phyloP scores from a whole-genome alignment of 1,140 invertebrate species.

The Berghia stephanieae region DNA sequence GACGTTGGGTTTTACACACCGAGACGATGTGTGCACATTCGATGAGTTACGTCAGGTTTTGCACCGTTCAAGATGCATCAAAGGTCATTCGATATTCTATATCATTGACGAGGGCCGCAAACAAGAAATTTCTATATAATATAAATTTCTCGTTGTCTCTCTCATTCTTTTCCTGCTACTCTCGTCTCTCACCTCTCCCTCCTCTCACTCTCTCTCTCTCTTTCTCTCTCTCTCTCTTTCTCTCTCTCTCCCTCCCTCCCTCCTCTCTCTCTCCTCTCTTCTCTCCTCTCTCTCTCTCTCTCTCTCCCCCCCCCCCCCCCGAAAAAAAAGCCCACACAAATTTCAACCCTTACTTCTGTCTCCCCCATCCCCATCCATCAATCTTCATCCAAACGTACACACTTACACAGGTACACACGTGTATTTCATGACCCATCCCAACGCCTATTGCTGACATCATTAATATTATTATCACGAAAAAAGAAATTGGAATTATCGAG shows the following conservation, averaged over 20 bases:
- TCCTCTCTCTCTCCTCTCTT: neutral
- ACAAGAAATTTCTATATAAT: neutral
- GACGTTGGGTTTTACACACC: too few relatives aligned
- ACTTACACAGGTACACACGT: neutral
- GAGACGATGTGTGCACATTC: too few relatives aligned
- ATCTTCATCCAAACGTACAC: neutral
- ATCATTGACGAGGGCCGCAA: neutral
- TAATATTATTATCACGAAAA: neutral
- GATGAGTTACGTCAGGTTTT: neutral
- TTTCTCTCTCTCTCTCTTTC: neutral
- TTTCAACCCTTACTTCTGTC: neutral
- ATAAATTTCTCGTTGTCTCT: neutral
- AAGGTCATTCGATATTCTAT: neutral
- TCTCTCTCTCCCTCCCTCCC: neutral
- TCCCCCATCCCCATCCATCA: neutral
- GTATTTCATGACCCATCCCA: neutral
- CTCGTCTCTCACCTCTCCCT: slow-evolving; percentile 3
- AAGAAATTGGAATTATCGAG: neutral
- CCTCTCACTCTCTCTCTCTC: slow-evolving; percentile 18
- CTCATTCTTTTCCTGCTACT: neutral
- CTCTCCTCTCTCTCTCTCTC: neutral
- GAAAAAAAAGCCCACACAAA: too few relatives aligned
- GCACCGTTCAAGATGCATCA: neutral
- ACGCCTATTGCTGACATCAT: too few relatives aligned
- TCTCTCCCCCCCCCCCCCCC: neutral